Evolutionary conservation across 2,797 vertebrate genomes (phyloP), one percentile per base, ranked within the genome.

Genomic region (Phyllotis vaccarum): DNA sequence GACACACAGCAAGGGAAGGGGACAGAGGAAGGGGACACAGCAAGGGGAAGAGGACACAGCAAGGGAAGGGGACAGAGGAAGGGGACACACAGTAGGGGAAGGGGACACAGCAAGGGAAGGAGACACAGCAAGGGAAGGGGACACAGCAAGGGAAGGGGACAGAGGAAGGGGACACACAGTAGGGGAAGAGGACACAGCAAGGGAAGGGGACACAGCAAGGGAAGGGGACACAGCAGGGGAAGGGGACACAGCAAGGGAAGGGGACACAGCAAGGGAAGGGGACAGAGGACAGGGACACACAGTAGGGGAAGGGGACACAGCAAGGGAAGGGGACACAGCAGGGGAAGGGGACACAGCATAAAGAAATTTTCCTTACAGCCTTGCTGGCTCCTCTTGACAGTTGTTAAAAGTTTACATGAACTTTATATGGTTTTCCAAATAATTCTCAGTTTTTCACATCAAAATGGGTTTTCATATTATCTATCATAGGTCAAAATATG

Each of bases 361-460:
- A 56, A 54, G n/a, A 62, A 46, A 29, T 62, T 90, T 91, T 93
- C 46, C 12, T 27, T 21, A 34, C 14, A 54, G 31, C 89, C 49
- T 75, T n/a, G 14, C 34, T 17, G 19, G 12, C 46, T 66, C n/a
- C 49, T 22, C 16, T 12, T 58, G 52, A 52, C 6, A 93, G n/a
- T 46, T 58, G 13, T 82, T 66, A 82, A 64, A 89, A 62, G 60
- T 89, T 86, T 29, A 8, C 40, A 8, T 76, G 86, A 93, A 34
- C 52, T 79, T 29, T 94, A 29, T 62, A 75, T 56, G 24, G 70
- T 95, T 92, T 92, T 92, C 31, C 78, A 95, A 82, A 92, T 88
- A 64, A 76, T 46, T 58, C 80, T 92, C 8, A 27, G 21, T 2
- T 19, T 95, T 94, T 60, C 29, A 56, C 22, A 83, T 78, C 49